These are phyloP conservation scores for Coelopa frigida DNA, from an alignment of 1,140 invertebrate species.

Conservation along the genomic window DNA sequence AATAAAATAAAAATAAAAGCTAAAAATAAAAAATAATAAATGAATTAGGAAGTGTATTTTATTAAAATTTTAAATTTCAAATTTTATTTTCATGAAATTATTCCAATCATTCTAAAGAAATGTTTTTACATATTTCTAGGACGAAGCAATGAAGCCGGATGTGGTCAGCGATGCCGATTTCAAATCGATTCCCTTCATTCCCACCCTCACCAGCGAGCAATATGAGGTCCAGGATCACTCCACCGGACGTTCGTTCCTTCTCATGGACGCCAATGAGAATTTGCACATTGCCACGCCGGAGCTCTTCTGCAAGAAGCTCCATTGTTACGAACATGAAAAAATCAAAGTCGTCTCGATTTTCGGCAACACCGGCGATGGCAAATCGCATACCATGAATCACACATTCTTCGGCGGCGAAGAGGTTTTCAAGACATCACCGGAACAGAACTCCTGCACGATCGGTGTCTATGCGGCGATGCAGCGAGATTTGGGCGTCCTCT, in stretches of 20 bases:
- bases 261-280: slow-evolving; percentile 52
- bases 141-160: slow-evolving; percentile 24
- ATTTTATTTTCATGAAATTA: too few species aligned
- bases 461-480: slow-evolving; percentile 77
- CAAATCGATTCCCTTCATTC: slow-evolving; percentile 27
- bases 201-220: slow-evolving; percentile 14
- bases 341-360: slow-evolving; percentile 83
- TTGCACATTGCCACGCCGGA: slow-evolving; percentile 48
- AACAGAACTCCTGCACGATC: slow-evolving; percentile 68
- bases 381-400: slow-evolving; percentile 75
- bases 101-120: too few species aligned
- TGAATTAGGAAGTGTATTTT: neutral
- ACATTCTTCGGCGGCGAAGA: slow-evolving; percentile 69
- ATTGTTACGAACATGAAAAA: slow-evolving; percentile 46
- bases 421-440: slow-evolving; percentile 65
- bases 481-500: slow-evolving; percentile 56
- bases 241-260: slow-evolving; percentile 42
- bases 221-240: slow-evolving; percentile 10
- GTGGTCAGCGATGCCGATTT: slow-evolving; percentile 23
- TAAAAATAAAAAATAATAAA: neutral
- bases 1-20: too few species aligned
- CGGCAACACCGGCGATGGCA: slow-evolving; percentile 81
- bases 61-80: neutral
- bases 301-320: slow-evolving; percentile 48
- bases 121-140: slow-evolving; percentile 14